These are phyloP conservation scores for Megaceryle alcyon DNA, from an alignment of 2,797 vertebrate genomes.

Conservation along the genomic window DNA sequence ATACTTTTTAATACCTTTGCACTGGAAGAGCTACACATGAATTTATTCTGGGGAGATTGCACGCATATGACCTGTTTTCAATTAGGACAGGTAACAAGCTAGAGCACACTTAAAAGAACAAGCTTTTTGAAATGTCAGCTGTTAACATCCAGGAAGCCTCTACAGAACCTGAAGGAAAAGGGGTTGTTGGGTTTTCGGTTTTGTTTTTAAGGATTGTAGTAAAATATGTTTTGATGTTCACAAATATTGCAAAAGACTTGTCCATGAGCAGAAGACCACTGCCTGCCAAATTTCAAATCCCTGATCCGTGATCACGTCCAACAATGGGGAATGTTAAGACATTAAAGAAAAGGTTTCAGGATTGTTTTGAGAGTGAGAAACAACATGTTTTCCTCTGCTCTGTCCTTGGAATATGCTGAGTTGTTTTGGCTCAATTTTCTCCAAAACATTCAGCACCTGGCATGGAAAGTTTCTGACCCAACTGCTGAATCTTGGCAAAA, in stretches of 20 bases:
- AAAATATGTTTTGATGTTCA: constrained; percentile 25
- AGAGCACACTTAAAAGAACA: background rate
- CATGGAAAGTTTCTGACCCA: constrained; percentile 28
- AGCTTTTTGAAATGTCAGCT: background rate
- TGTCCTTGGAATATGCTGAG: constrained; percentile 14
- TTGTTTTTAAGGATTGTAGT: background rate
- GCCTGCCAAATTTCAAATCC: constrained; percentile 60
- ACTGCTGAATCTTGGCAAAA: constrained; percentile 6
- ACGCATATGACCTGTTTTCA: background rate
- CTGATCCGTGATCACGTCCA: constrained; percentile 23
- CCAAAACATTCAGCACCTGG: constrained; percentile 44
- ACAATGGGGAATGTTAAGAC: constrained; percentile 2
- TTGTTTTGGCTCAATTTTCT: constrained; percentile 41
- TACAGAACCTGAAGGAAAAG: background rate
- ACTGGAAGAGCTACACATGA: background rate
- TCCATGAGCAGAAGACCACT: background rate
- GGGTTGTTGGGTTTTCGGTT: background rate
- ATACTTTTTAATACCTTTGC: background rate
- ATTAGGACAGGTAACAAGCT: background rate
- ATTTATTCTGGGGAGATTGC: background rate
- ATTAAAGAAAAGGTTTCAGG: constrained; percentile 48
- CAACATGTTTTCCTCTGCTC: constrained; percentile 38
- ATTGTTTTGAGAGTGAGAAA: constrained; percentile 58
- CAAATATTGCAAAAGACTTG: constrained; percentile 32
- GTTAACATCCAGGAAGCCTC: background rate